phyloP scores from a whole-genome alignment of 2,113 vertebrate species.

The Globicephala melas region DNA sequence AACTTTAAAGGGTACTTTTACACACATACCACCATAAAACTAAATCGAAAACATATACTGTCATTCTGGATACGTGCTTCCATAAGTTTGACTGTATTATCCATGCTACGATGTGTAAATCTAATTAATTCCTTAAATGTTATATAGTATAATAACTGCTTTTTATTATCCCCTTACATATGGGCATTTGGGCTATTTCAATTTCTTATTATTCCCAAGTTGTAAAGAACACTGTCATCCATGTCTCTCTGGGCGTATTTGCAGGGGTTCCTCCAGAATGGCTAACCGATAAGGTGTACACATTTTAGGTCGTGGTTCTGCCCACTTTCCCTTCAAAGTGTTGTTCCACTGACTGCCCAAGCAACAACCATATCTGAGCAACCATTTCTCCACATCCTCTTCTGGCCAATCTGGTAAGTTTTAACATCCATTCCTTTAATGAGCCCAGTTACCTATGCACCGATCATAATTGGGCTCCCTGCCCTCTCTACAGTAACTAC shows the following conservation, averaged over 20 bases:
- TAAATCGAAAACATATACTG: neutral
- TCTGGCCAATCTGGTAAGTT: neutral
- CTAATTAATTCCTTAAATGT: neutral
- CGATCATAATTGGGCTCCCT: neutral
- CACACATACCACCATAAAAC: neutral
- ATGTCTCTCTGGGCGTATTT: neutral
- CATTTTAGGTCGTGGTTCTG: neutral
- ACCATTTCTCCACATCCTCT: neutral
- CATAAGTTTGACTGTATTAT: neutral
- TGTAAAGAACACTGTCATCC: neutral
- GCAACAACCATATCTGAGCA: neutral
- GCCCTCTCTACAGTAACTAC: neutral
- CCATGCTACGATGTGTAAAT: neutral
- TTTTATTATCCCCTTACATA: neutral
- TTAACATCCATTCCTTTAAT: neutral
- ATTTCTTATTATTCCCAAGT: neutral
- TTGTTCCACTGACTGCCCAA: neutral
- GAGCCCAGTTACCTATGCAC: neutral
- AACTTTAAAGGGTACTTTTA: neutral
- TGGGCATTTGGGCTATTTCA: neutral
- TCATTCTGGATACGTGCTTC: neutral
- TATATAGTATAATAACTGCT: neutral
- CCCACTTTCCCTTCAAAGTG: neutral
- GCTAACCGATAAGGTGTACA: neutral
- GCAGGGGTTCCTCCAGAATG: neutral